Evolutionary conservation across 2,113 vertebrate species (phyloP).

Genomic region (Actinemys pallida): DNA sequence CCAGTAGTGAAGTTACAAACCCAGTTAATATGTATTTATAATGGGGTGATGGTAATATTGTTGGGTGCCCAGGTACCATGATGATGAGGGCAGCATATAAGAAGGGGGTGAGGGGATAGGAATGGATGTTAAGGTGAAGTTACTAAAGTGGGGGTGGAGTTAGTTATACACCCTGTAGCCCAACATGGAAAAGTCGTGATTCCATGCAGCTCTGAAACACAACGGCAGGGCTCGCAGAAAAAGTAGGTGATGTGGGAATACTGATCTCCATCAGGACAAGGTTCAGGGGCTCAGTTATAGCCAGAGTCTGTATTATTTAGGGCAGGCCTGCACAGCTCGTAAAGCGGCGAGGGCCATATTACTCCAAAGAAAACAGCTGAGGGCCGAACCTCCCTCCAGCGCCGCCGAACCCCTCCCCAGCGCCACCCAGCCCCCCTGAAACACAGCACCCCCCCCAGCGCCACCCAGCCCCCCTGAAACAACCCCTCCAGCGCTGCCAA

Average conservation of each 20-base stretch:
- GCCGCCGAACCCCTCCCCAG: no score
- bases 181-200: constrained; percentile 58
- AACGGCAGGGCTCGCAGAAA: constrained; percentile 54
- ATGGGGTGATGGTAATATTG: neutral
- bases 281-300: constrained; percentile 37
- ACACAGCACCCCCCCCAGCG: no score
- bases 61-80: neutral
- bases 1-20: constrained; percentile 13
- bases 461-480: no score
- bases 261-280: constrained; percentile 47
- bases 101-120: constrained; percentile 28
- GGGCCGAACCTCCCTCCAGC: no score
- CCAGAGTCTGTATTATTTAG: constrained; percentile 42
- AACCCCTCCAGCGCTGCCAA: no score
- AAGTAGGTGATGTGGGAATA: constrained; percentile 63
- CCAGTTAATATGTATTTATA: neutral
- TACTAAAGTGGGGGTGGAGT: neutral
- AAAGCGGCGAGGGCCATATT: no score
- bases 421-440: no score
- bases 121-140: neutral
- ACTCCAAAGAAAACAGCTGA: no score
- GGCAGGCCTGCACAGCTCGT: neutral
- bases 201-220: constrained; percentile 47
- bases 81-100: constrained; percentile 4
- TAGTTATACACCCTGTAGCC: neutral